These are phyloP conservation scores for Nannobrachium achirus DNA, from an alignment of 2,113 vertebrate species.

Conservation along the genomic window DNA sequence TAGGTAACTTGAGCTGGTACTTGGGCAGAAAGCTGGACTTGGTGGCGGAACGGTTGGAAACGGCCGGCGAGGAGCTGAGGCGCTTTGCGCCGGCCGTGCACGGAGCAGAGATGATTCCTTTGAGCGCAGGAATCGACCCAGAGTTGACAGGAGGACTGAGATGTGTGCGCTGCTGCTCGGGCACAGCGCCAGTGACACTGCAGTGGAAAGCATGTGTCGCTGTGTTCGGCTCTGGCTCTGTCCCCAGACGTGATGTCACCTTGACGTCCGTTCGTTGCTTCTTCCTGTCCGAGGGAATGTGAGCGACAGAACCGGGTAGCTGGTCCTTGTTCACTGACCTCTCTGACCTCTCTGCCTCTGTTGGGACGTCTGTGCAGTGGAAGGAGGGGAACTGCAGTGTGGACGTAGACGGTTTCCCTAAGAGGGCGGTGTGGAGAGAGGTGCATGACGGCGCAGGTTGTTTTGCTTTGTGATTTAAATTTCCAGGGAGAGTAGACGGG, in stretches of 20 bases:
- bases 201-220: constrained; percentile 28
- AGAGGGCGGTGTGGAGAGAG: constrained; percentile 49
- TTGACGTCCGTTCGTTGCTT: constrained; percentile 83
- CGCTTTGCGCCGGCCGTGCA: constrained; percentile 48
- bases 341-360: constrained; percentile 42
- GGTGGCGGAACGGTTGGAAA: constrained; percentile 30
- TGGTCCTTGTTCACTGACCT: constrained; percentile 29
- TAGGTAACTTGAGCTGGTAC: constrained; percentile 82
- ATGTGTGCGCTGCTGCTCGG: constrained; percentile 35
- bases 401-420: constrained; percentile 60
- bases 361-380: constrained; percentile 21
- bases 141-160: constrained; percentile 44
- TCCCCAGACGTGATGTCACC: constrained; percentile 16
- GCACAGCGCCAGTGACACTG: constrained; percentile 1
- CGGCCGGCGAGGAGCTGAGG: constrained; percentile 29
- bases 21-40: constrained; percentile 79
- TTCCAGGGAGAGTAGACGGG: constrained; percentile 31
- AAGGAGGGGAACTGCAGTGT: constrained; percentile 38
- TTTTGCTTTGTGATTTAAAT: constrained; percentile 31
- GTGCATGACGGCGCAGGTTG: constrained; percentile 38
- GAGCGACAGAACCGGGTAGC: constrained; percentile 31
- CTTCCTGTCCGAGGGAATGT: constrained; percentile 87
- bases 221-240: constrained; percentile 41
- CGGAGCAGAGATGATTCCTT: constrained; percentile 48
- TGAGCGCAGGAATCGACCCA: constrained; percentile 40